phyloP scores from a whole-genome alignment of 2,888 invertebrate species.

The Terebella lapidaria region DNA sequence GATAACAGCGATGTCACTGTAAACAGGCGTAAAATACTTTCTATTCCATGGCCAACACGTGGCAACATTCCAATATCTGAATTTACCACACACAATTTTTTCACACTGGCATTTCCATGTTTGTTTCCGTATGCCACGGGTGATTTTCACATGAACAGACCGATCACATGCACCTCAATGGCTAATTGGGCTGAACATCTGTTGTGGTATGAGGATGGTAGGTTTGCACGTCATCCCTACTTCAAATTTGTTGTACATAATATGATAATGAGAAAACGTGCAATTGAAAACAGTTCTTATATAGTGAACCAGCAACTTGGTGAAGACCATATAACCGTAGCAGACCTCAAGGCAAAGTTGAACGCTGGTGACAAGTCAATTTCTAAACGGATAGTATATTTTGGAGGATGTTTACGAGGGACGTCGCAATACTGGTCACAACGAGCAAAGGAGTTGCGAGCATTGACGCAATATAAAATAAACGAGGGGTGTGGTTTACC shows the following conservation, averaged over 20 bases:
- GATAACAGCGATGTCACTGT: background rate
- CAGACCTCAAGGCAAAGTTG: conserved; percentile 19
- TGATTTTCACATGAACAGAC: conserved; percentile 20
- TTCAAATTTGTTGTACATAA: conserved; percentile 18
- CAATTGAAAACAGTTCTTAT: conserved; percentile 13
- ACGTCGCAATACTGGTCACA: conserved; percentile 18
- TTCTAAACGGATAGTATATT: conserved; percentile 23
- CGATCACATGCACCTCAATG: conserved; percentile 10
- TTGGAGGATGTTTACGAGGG: conserved; percentile 6
- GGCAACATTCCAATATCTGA: conserved; percentile 23
- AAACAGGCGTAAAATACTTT: background rate
- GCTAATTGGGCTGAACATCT: conserved; percentile 15
- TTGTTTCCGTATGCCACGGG: conserved; percentile 25
- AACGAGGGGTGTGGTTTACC: conserved; percentile 23
- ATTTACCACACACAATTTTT: conserved; percentile 23
- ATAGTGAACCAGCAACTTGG: conserved; percentile 18
- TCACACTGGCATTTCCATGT: conserved; percentile 24
- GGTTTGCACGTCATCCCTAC: conserved; percentile 22
- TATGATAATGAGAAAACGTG: conserved; percentile 17
- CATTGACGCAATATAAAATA: conserved; percentile 24
- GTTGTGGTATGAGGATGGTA: conserved; percentile 16
- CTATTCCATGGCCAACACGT: conserved; percentile 16
- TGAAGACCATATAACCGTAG: conserved; percentile 22
- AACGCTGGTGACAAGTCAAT: conserved; percentile 19
- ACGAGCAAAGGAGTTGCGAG: conserved; percentile 17